Percentiles rank a stretch among this genome's conserved stretches.
Conservation (phyloP, 2,113 vertebrate genomes). For the Dermatemys mawii region DNA sequence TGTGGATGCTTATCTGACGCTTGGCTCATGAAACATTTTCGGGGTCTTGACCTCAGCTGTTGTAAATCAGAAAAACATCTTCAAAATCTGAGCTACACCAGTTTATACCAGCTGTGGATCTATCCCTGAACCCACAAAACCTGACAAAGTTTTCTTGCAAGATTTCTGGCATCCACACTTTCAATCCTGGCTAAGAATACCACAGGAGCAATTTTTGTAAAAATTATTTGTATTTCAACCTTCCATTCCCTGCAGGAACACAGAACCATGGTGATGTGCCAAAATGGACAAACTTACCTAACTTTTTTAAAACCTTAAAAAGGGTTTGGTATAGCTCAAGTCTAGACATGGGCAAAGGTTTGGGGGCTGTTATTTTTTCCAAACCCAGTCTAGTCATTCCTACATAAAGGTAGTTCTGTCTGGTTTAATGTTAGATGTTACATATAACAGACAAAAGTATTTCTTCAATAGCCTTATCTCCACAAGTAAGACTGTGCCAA, state of each 20-base stretch:
- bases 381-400: not conserved
- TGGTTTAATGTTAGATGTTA: not conserved
- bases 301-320: not conserved
- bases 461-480: not conserved
- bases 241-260: not conserved
- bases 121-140: slow-evolving; percentile 21
- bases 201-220: slow-evolving; percentile 32
- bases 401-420: not conserved
- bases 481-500: not conserved
- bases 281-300: not conserved
- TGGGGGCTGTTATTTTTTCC: not conserved
- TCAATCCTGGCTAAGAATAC: slow-evolving; percentile 22
- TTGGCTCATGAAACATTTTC: not conserved
- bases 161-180: slow-evolving; percentile 47
- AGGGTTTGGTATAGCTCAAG: not conserved
- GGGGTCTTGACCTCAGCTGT: not conserved
- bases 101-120: slow-evolving; percentile 27
- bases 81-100: not conserved
- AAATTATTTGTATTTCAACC: slow-evolving; percentile 6
- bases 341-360: slow-evolving; percentile 1
- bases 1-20: not conserved
- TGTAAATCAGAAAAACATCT: not conserved
- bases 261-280: not conserved
- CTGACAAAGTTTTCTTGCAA: slow-evolving; percentile 38
- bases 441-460: not conserved